These are phyloP conservation scores for Parasteatoda tepidariorum DNA, from an alignment of 1,140 invertebrate genomes.

Conservation along the genomic window DNA sequence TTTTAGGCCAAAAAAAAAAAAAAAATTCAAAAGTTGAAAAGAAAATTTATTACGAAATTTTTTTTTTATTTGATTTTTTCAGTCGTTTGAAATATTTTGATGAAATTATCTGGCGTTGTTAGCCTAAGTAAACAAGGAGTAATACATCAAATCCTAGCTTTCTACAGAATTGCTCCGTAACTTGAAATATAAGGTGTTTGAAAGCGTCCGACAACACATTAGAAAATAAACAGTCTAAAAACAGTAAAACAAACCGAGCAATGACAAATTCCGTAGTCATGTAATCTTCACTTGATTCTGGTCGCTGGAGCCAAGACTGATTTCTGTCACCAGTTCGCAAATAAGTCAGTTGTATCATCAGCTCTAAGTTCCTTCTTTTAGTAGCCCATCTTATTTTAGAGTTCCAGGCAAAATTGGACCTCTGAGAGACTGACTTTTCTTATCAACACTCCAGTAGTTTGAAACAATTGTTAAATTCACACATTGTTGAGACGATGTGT, in stretches of 20 bases:
- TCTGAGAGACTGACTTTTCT: neutral
- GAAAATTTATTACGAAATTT: no score
- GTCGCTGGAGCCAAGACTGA: conserved; percentile 27
- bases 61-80: no score
- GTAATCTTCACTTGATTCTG: conserved; percentile 21
- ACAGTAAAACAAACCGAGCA: conserved; percentile 28
- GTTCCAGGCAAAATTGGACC: neutral
- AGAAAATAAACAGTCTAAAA: conserved; percentile 35
- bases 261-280: conserved; percentile 55
- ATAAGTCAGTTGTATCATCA: conserved; percentile 29
- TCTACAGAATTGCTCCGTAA: no score
- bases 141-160: no score
- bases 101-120: no score
- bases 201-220: conserved; percentile 9
- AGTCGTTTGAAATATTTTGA: no score
- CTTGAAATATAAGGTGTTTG: neutral
- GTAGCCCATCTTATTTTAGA: neutral
- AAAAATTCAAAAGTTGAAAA: no score
- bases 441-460: neutral
- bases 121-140: no score
- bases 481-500: no score
- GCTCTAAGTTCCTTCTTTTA: neutral
- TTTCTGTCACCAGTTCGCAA: conserved; percentile 32
- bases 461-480: neutral
- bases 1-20: no score